Evolutionary conservation across 2,797 vertebrate species (phyloP), one percentile per base, ranked within the genome.

Genomic region (Sebastiscus albofasciatus): DNA sequence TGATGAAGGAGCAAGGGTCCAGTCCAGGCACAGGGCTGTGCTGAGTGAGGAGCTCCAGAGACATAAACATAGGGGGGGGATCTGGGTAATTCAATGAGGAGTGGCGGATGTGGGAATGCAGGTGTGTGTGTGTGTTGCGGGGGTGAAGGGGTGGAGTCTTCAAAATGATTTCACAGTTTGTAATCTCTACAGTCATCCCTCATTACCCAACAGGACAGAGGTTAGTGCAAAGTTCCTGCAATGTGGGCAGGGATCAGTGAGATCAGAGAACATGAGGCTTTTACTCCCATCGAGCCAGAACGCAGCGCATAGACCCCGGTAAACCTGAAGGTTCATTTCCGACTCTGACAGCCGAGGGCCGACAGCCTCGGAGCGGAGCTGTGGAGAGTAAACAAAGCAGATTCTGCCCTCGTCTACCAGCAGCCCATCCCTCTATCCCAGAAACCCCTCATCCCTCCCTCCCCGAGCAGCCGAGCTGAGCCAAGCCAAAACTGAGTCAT

Each of bases 1-100:
- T 70, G 95, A 96, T 96, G 93, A 96, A 94, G 36, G 83, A 90
- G 67, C 67, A 3, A 77, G 82, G 36, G 69, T 86, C 84, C 46
- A 85, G 85, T 81, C 66, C 69, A 62, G 72, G 79, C 75, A 56
- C 69, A 16, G 82, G 77, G 80, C 81, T 76, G 68, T 67, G 90
- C 72, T 91, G 91, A 93, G 84, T 88, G 92, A 94, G 81, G 75
- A 77, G 85, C 88, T 90, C 86, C 89, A 81, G 84, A 93, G 91
- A 90, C 86, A 87, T 89, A 93, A 93, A 94, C 89, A 91, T 36
- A 81, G 54, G 70, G 74, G 62, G 82, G 83, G 77, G 81, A 75
- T 92, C 90, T 94, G 89, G 89, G 88, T 90, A 93, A 92, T 91
- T 93, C 90, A 92, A 77, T 66, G 60, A 89, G 75, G 83, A 87